These are phyloP conservation scores for Tachysurus fulvidraco DNA, from an alignment of 2,113 vertebrate genomes.

Conservation along the genomic window DNA sequence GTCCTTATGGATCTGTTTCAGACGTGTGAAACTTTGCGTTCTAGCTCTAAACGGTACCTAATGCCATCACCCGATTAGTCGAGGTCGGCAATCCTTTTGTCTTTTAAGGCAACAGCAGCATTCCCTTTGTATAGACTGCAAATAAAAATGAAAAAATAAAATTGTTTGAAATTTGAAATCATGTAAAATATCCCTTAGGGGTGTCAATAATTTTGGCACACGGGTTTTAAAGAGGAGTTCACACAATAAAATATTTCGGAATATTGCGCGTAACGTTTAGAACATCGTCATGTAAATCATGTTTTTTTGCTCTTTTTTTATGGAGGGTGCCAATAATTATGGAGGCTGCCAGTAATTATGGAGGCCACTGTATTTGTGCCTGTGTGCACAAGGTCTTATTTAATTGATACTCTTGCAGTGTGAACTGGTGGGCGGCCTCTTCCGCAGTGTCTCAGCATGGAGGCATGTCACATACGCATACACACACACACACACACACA, in stretches of 20 bases:
- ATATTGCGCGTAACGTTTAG: neutral
- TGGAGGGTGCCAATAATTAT: neutral
- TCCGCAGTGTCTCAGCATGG: slow-evolving; percentile 4
- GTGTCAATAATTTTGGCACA: neutral
- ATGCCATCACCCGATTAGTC: neutral
- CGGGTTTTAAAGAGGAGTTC: neutral
- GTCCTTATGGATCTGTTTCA: neutral
- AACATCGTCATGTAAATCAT: too few species aligned
- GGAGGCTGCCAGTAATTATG: neutral
- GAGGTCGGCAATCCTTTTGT: neutral
- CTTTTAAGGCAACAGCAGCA: neutral
- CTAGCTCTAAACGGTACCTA: neutral
- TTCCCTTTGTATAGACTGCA: neutral
- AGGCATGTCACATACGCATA: slow-evolving; percentile 32
- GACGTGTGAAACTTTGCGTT: neutral
- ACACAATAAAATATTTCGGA: neutral
- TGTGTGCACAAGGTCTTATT: slow-evolving; percentile 56
- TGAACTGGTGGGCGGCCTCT: slow-evolving; percentile 60
- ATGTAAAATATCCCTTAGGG: neutral
- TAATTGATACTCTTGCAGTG: slow-evolving; percentile 67
- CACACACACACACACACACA: slow-evolving; percentile 48
- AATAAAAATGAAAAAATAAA: too few species aligned
- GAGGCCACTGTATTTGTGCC: neutral
- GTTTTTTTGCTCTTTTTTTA: neutral
- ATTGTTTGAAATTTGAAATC: neutral